Base-by-base conservation (phyloP, 2,888 invertebrate genomes). In the Strigamia transsilvanica region DNA sequence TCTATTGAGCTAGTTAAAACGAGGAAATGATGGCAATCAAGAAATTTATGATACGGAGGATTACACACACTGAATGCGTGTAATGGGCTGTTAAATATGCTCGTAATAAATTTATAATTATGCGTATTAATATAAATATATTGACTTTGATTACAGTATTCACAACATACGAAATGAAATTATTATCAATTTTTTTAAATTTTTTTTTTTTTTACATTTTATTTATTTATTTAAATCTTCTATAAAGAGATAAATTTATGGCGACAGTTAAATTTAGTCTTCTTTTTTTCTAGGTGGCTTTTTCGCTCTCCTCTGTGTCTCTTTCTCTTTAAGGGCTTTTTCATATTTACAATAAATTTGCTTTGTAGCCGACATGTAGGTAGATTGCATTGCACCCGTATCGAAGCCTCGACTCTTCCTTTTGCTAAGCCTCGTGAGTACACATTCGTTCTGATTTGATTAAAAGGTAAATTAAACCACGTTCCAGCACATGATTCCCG, bases 1-100 rank as follows among this genome's bases (percentile, higher is more conserved):
- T 73, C 32, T n/a, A 73, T 73, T 73, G 23, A 73, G 73, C 73
- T 73, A 32, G 73, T 73, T 73, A 73, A 73, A 73, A 73, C 32
- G 73, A 73, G 73, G 73, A 73, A 73, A 73, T 73, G 73, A 73
- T 73, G 73, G 73, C 73, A 73, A 73, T 73, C 73, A 73, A 73
- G 73, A 73, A 73, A 73, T 73, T 73, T 73, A 73, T 73, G 73
- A 32, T 73, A 32, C 73, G 23, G 73, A 73, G 73, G 73, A 73
- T 73, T 73, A 73, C 73, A 73, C 32, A 73, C 32, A 27, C 13
- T 73, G 73, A 73, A 73, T 73, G 73, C 73, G 32, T 73, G 73
- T 73, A 73, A 73, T 73, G 73, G 66, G 73, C 73, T 73, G 73
- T 73, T 73, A 73, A 73, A 73, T 73, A 73, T 27, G 27, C 73